Evolutionary conservation across 1,140 invertebrate genomes (phyloP).

Genomic region (Meloidogyne hapla): DNA sequence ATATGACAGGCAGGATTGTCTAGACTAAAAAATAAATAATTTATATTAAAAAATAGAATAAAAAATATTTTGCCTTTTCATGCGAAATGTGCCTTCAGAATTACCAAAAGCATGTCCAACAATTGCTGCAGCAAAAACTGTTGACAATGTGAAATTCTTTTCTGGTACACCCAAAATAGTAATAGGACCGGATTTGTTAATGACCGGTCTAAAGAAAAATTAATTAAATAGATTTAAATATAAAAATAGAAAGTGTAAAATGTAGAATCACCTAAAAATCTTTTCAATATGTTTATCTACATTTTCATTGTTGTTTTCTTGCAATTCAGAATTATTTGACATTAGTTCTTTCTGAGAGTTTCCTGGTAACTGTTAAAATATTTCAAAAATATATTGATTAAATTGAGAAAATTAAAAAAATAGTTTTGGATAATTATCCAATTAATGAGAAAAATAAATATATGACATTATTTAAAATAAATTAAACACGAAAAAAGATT

Average conservation of each 20-base stretch:
- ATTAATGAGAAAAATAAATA: too few species aligned
- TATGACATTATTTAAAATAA: too few species aligned
- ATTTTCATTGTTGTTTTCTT: not conserved
- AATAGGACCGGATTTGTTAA: not conserved
- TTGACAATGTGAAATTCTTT: not conserved
- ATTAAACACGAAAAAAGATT: too few species aligned
- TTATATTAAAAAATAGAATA: not conserved
- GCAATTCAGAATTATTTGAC: not conserved
- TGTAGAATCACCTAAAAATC: not conserved
- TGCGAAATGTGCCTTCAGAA: not conserved
- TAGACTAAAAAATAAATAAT: conserved; percentile 1
- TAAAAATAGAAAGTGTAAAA: not conserved
- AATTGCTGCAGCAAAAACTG: conserved; percentile 7
- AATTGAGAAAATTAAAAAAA: too few species aligned
- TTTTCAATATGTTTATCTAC: not conserved
- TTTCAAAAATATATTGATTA: not conserved
- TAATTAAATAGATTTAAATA: not conserved
- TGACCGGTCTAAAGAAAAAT: not conserved
- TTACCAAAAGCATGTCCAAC: conserved; percentile 9
- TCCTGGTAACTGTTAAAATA: not conserved
- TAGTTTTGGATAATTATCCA: too few species aligned
- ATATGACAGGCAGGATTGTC: conserved; percentile 10
- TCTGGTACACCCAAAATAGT: conserved; percentile 17
- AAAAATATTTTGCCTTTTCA: not conserved
- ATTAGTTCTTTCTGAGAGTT: not conserved